phyloP scores from a whole-genome alignment of 2,113 vertebrate species.

The Oreochromis aureus region DNA sequence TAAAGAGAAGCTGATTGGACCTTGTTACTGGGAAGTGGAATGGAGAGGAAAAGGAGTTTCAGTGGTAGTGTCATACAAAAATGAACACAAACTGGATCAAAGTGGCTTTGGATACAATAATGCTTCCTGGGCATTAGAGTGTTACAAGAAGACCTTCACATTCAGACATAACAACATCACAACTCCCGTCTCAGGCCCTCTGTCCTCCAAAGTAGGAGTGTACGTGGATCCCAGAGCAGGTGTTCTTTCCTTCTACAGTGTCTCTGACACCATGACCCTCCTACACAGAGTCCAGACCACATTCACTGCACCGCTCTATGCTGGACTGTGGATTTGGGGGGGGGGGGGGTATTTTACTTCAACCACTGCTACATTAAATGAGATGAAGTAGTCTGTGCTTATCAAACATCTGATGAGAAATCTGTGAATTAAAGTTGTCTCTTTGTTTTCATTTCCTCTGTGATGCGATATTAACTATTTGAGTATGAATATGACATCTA shows the following conservation, averaged over 20 bases:
- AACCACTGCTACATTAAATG: neutral
- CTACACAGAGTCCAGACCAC: neutral
- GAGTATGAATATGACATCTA: too few relatives aligned
- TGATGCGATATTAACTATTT: too few relatives aligned
- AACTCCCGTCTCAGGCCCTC: neutral
- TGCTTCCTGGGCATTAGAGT: neutral
- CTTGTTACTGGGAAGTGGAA: neutral
- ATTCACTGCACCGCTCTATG: fast-evolving
- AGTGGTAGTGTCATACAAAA: neutral
- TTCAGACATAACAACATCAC: neutral
- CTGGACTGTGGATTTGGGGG: too few relatives aligned
- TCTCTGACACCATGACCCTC: neutral
- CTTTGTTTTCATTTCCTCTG: too few relatives aligned
- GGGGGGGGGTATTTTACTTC: too few relatives aligned
- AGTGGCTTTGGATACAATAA: neutral
- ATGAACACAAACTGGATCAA: neutral
- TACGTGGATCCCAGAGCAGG: neutral
- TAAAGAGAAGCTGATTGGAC: neutral
- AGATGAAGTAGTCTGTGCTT: neutral
- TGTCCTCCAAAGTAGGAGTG: neutral
- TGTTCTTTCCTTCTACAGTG: fast-evolving
- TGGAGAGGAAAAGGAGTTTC: neutral
- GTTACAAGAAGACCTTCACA: neutral
- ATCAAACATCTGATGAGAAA: neutral
- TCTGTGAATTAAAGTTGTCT: too few relatives aligned